Percentiles rank a stretch among this genome's conserved stretches.
Conservation (phyloP, 2,888 invertebrate genomes). For the Watsonalla cultraria region DNA sequence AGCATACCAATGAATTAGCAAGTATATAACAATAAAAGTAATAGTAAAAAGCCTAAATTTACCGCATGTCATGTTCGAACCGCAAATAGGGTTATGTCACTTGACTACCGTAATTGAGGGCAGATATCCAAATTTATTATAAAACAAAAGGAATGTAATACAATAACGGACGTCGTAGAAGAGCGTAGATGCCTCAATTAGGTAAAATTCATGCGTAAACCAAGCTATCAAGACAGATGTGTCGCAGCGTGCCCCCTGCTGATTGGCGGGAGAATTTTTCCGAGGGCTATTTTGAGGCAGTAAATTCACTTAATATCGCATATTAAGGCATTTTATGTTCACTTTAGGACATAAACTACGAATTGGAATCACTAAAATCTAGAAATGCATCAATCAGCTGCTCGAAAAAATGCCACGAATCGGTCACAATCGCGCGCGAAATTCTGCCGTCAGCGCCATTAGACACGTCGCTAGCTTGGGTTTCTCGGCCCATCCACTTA, state of each 20-base stretch:
- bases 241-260: conserved; percentile 72
- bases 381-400: conserved; percentile 58
- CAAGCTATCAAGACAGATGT: conserved; percentile 33
- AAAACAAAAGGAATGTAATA: conserved; percentile 25
- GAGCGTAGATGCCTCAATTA: conserved; percentile 18
- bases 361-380: conserved; percentile 34
- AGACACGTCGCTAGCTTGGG: conserved; percentile 77
- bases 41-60: conserved; percentile 52
- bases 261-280: conserved; percentile 74
- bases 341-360: conserved; percentile 40
- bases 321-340: conserved; percentile 34
- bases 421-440: conserved; percentile 79
- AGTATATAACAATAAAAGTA: conserved; percentile 32
- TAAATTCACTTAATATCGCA: conserved; percentile 23
- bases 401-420: conserved; percentile 76
- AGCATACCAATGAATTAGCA: conserved; percentile 23
- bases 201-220: conserved; percentile 30
- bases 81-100: conserved; percentile 77
- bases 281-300: conserved; percentile 38
- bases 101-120: conserved; percentile 65
- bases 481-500: conserved; percentile 71
- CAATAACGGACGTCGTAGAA: conserved; percentile 26
- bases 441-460: conserved; percentile 77
- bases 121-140: conserved; percentile 45
- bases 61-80: conserved; percentile 75